These are phyloP conservation scores for Stegostoma tigrinum DNA, from an alignment of 2,113 vertebrate genomes.

Conservation along the genomic window DNA sequence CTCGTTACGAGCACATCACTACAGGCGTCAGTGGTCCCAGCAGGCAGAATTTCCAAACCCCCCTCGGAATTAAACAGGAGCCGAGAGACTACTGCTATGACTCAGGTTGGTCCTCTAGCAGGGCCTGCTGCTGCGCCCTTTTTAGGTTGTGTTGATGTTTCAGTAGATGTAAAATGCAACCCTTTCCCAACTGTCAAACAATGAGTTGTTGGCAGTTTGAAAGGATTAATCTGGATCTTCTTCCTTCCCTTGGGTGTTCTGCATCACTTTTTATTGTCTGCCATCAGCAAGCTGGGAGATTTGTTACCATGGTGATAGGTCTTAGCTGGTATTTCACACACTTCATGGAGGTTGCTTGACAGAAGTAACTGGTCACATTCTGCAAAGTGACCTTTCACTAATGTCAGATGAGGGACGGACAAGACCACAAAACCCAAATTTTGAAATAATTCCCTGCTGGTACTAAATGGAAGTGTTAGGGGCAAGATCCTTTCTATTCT, in stretches of 20 bases:
- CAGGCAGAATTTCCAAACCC: slow-evolving; percentile 66
- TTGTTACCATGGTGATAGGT: slow-evolving; percentile 44
- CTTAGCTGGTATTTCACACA: background rate
- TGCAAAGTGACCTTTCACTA: background rate
- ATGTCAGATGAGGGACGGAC: no score
- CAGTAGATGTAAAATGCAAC: background rate
- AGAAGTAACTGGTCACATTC: background rate
- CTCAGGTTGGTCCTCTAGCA: slow-evolving; percentile 66
- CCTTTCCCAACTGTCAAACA: background rate
- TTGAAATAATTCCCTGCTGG: background rate
- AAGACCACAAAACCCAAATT: background rate
- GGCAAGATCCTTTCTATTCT: background rate
- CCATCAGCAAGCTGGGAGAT: slow-evolving; percentile 51
- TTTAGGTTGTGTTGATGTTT: background rate
- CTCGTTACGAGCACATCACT: slow-evolving; percentile 78
- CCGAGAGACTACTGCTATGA: slow-evolving; percentile 90
- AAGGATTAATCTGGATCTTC: background rate
- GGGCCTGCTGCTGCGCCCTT: background rate
- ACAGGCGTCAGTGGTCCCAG: slow-evolving; percentile 59
- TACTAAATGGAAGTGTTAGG: background rate
- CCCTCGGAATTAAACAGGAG: slow-evolving; percentile 90
- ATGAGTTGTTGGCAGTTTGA: background rate
- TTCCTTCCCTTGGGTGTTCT: background rate
- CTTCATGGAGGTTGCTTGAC: background rate
- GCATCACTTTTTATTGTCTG: slow-evolving; percentile 47